A percentile compares a stretch with the other conserved stretches of the same genome.
phyloP scores from a whole-genome alignment of 2,113 vertebrate genomes.

The Oncorhynchus masou region DNA sequence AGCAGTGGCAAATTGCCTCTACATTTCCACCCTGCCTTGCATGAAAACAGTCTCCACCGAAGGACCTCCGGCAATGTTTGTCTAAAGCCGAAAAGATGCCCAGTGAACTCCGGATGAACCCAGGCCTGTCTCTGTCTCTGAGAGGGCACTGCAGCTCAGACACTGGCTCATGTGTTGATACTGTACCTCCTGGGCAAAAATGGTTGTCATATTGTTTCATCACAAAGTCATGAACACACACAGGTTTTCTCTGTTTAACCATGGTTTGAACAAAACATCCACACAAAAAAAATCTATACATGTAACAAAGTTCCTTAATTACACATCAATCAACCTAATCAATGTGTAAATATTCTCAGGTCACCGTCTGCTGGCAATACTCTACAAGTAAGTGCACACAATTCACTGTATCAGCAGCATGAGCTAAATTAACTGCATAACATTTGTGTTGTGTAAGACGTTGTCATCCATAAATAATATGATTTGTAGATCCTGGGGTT shows the following conservation, averaged over 20 bases:
- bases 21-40: too few species aligned
- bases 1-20: neutral
- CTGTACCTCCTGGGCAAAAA: neutral
- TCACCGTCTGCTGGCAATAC: neutral
- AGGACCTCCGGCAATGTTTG: neutral
- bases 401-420: neutral
- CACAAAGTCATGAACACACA: too few species aligned
- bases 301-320: conserved; percentile 11
- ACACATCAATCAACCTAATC: neutral
- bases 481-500: neutral
- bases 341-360: neutral
- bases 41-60: neutral
- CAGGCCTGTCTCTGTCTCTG: conserved; percentile 9
- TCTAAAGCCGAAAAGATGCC: conserved; percentile 37
- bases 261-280: too few species aligned
- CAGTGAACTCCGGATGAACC: conserved; percentile 44
- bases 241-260: too few species aligned
- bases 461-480: neutral
- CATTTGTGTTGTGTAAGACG: neutral
- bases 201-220: too few species aligned
- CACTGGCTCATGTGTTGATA: too few species aligned
- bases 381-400: neutral
- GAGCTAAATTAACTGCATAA: neutral
- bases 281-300: neutral
- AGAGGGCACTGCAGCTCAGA: too few species aligned